A percentile compares a stretch with the other conserved stretches of the same genome.
Evolutionary conservation across 2,113 vertebrate genomes (phyloP).

Genomic region (Vimba vimba): DNA sequence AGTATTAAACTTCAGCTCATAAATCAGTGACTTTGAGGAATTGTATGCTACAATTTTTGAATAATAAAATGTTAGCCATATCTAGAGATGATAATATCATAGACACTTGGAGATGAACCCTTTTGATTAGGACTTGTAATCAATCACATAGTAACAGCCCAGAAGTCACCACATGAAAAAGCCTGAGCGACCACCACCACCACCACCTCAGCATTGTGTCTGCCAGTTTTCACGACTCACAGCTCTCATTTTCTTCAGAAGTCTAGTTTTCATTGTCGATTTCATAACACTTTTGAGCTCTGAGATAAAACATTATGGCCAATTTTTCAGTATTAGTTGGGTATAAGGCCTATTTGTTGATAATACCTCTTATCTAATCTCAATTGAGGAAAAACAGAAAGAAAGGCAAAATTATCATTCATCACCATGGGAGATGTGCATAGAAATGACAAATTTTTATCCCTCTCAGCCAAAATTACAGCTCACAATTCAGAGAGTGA

Average conservation of each 20-base stretch:
- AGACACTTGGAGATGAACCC: not conserved
- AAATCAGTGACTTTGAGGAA: not conserved
- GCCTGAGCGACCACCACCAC: not conserved
- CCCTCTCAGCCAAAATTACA: constrained; percentile 33
- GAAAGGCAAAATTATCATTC: not conserved
- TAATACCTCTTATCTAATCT: not conserved
- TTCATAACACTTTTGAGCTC: not conserved
- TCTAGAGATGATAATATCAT: not conserved
- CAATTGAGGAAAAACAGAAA: not conserved
- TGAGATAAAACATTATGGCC: not conserved
- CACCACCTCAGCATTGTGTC: not conserved
- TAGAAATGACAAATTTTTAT: constrained; percentile 16
- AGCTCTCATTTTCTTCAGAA: not conserved
- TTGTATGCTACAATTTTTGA: not conserved
- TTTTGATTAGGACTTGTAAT: not conserved
- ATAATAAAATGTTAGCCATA: not conserved
- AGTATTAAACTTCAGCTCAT: not conserved
- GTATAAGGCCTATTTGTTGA: not conserved
- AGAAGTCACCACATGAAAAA: not conserved
- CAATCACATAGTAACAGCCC: not conserved
- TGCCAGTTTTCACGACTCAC: not conserved
- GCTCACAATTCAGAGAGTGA: not conserved
- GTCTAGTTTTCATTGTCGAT: not conserved
- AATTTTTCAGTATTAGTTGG: not conserved
- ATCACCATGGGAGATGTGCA: constrained; percentile 19